Evolutionary conservation across 35 echinoderm and acorn worm genomes (phyloP).

Genomic region (Chiridota heheva): DNA sequence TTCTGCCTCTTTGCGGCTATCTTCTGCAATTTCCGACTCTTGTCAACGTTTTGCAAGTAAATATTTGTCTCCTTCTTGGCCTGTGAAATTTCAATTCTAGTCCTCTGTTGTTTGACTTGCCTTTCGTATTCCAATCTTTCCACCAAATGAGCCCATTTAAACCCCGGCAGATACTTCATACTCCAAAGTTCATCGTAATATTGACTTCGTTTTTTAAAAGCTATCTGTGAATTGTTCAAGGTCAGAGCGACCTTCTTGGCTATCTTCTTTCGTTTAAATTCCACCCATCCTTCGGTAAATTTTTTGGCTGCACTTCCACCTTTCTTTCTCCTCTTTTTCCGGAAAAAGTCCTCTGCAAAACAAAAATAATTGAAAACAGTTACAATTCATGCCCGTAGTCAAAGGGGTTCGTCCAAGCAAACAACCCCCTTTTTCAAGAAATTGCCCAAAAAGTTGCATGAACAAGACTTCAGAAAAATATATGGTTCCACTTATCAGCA

Average conservation of each 20-base stretch:
- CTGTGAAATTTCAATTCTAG: slow-evolving; percentile 75
- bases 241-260: slow-evolving; percentile 85
- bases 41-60: slow-evolving; percentile 77
- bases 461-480: background rate
- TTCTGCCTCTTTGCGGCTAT: slow-evolving; percentile 71
- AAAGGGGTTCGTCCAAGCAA: too few relatives aligned
- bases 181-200: slow-evolving; percentile 94
- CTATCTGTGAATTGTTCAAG: slow-evolving; percentile 83
- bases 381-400: background rate
- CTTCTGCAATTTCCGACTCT: slow-evolving; percentile 56
- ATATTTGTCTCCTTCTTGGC: slow-evolving; percentile 84
- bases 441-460: background rate
- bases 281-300: slow-evolving; percentile 85
- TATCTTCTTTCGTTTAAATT: slow-evolving; percentile 89
- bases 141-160: slow-evolving; percentile 87
- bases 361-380: background rate
- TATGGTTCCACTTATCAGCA: background rate
- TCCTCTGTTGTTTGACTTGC: slow-evolving; percentile 77
- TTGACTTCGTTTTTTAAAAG: slow-evolving; percentile 63
- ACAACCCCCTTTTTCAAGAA: background rate
- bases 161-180: slow-evolving; percentile 86
- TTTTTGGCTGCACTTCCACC: slow-evolving; percentile 40
- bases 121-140: slow-evolving; percentile 83
- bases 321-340: slow-evolving; percentile 67
- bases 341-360: slow-evolving; percentile 63